Percentiles rank a stretch among this genome's conserved stretches.
Evolutionary conservation across 2,113 vertebrate species (phyloP).

Genomic region (Larimichthys polyactis): DNA sequence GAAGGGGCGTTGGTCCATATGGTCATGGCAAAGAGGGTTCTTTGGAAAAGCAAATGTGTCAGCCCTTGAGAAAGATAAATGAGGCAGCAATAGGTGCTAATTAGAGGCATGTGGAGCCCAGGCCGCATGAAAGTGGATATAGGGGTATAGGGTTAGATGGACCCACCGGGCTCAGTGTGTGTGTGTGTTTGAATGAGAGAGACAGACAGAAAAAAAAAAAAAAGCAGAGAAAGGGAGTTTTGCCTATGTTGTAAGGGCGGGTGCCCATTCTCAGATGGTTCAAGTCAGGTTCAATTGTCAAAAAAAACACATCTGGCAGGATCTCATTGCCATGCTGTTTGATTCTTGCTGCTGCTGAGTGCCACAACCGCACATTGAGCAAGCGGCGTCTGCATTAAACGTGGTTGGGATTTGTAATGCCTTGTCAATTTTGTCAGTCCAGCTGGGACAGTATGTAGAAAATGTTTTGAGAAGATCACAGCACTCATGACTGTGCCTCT

Average conservation of each 20-base stretch:
- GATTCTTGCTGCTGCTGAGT: slow-evolving; percentile 11
- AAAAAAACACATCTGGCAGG: slow-evolving; percentile 64
- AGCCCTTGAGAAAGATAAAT: slow-evolving; percentile 79
- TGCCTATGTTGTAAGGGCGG: slow-evolving; percentile 13
- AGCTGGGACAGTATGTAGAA: slow-evolving; percentile 4
- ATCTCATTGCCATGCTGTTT: slow-evolving; percentile 19
- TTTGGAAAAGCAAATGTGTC: slow-evolving; percentile 81
- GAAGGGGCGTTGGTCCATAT: slow-evolving; percentile 56
- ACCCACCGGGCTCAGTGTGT: slow-evolving; percentile 43
- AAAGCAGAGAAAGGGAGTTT: neutral
- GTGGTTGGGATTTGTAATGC: slow-evolving; percentile 27
- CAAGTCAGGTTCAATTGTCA: slow-evolving; percentile 59
- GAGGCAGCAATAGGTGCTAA: slow-evolving; percentile 81
- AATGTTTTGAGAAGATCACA: neutral
- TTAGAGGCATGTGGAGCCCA: slow-evolving; percentile 82
- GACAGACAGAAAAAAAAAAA: neutral
- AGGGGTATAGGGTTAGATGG: slow-evolving; percentile 60
- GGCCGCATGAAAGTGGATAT: slow-evolving; percentile 75
- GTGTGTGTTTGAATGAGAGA: slow-evolving; percentile 17
- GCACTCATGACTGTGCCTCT: neutral
- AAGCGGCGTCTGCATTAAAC: neutral
- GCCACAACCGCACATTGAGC: slow-evolving; percentile 5
- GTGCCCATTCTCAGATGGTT: slow-evolving; percentile 50
- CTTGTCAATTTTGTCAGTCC: neutral
- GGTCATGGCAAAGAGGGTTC: slow-evolving; percentile 44